A percentile compares a stretch with the other conserved stretches of the same genome.
phyloP scores from a whole-genome alignment of 2,888 invertebrate species.

The Morpho helenor region DNA sequence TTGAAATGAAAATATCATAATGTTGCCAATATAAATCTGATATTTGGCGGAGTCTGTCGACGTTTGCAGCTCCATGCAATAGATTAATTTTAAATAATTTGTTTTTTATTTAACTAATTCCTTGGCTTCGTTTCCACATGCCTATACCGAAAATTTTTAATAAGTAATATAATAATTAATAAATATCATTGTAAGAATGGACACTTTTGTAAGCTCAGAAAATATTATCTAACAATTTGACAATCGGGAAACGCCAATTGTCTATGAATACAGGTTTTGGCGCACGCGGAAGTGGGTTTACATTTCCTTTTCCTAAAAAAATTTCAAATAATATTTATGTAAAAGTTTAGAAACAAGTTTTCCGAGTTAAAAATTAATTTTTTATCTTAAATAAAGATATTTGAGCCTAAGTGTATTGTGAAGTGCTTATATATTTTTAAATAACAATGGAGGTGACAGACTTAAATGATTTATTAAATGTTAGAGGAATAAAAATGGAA shows the following conservation, averaged over 20 bases:
- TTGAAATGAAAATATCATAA: too few relatives aligned
- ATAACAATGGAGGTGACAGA: constrained; percentile 62
- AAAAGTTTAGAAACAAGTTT: constrained; percentile 21
- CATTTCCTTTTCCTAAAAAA: constrained; percentile 65
- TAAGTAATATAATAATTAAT: neutral
- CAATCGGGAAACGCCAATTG: constrained; percentile 19
- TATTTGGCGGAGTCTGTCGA: too few relatives aligned
- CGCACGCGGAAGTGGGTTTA: constrained; percentile 70
- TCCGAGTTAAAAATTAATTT: constrained; percentile 1
- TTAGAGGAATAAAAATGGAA: constrained; percentile 68
- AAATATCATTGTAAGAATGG: neutral
- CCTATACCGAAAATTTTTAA: too few relatives aligned
- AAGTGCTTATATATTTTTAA: neutral
- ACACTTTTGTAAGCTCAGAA: too few relatives aligned
- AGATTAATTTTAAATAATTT: too few relatives aligned
- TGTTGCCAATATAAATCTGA: too few relatives aligned
- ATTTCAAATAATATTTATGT: constrained; percentile 46
- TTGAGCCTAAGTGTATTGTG: neutral
- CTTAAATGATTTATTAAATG: constrained; percentile 63
- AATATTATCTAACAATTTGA: too few relatives aligned
- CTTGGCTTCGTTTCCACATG: too few relatives aligned
- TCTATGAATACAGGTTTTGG: constrained; percentile 41
- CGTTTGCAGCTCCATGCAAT: too few relatives aligned
- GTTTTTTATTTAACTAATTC: too few relatives aligned
- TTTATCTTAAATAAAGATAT: constrained; percentile 1